Evolutionary conservation across 2,797 vertebrate species (phyloP), one percentile per base, ranked within the genome.

Genomic region (Rhyacichthys aspro): DNA sequence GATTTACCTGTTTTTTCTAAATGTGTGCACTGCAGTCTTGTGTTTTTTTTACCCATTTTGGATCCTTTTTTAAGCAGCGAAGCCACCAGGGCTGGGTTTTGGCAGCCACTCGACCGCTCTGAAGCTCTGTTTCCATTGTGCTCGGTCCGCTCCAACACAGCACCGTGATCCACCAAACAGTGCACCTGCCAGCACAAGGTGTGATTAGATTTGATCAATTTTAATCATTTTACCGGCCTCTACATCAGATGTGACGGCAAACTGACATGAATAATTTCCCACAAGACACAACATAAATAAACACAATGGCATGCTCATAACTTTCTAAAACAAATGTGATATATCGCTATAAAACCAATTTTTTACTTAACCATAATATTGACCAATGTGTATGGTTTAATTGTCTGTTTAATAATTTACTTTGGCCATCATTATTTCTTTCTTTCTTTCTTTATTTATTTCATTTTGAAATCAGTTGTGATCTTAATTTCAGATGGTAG

Each of bases 21-120:
- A 43, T 12, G 9, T 14, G 42, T 68, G 47, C 28, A 59, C 15
- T 58, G 33, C 37, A 48, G 32, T n/a, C 5, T 2, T 18, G 7
- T 39, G 55, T 16, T 19, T 7, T n/a, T 63, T 58, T 37, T 88
- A 98, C 98, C 95, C 57, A 94, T 89, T 72, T 96, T 98, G 61
- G 95, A 95, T 81, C 97, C 96, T 86, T 98, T 99, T 50, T 96
- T 94, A 46, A 99, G 94, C 19, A 99, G 89, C 0, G 88, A 94
- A 1, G 96, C 90, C 78, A 99, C 98, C 0, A 98, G 95, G 0
- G 96, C 81, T 0, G 96, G 94, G 50, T 98, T 98, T 59, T 96
- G 95, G 82, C 96, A 98, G n/a, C 98, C 96, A 0, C 93, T 88
- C 0, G 93, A 90, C 80, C 94, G 93, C 72, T 99, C 98, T 67